Percentiles rank a stretch among this genome's conserved stretches.
Conservation (phyloP, 2,888 invertebrate genomes). For the Cremastinae sp. region DNA sequence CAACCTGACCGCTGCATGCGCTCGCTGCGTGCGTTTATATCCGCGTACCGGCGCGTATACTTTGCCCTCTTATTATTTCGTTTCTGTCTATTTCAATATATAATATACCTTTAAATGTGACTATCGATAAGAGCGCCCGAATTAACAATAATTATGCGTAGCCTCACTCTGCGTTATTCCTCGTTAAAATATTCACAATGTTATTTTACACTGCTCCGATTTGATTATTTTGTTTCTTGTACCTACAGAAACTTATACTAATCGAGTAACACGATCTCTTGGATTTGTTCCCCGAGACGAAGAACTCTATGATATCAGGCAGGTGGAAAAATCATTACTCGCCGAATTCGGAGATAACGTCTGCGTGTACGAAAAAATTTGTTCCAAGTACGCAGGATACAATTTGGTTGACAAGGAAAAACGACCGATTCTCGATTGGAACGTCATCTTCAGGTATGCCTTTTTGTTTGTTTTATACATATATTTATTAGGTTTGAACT, state of each 20-base stretch:
- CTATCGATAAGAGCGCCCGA: too few relatives aligned
- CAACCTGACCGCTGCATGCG: constrained; percentile 67
- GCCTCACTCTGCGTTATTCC: too few relatives aligned
- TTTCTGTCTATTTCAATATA: too few relatives aligned
- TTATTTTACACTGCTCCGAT: too few relatives aligned
- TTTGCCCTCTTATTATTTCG: too few relatives aligned
- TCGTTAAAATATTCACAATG: too few relatives aligned
- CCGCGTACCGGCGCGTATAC: too few relatives aligned
- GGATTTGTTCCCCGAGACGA: constrained; percentile 72
- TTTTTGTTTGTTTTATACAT: constrained; percentile 15
- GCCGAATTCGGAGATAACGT: constrained; percentile 89
- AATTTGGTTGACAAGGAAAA: constrained; percentile 81
- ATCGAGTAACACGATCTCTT: constrained; percentile 84
- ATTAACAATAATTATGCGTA: too few relatives aligned
- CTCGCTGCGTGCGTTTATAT: too few relatives aligned
- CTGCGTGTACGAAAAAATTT: constrained; percentile 90
- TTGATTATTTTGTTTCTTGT: constrained; percentile 27
- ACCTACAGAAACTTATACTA: constrained; percentile 86
- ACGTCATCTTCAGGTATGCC: constrained; percentile 88
- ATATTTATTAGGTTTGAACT: constrained; percentile 18
- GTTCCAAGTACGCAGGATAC: constrained; percentile 85
- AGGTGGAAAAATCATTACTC: constrained; percentile 90
- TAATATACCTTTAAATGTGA: too few relatives aligned
- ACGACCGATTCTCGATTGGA: constrained; percentile 85
- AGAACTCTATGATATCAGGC: constrained; percentile 84